These are phyloP conservation scores for Lycodopsis pacificus DNA, from an alignment of 2,797 vertebrate species.

Conservation along the genomic window DNA sequence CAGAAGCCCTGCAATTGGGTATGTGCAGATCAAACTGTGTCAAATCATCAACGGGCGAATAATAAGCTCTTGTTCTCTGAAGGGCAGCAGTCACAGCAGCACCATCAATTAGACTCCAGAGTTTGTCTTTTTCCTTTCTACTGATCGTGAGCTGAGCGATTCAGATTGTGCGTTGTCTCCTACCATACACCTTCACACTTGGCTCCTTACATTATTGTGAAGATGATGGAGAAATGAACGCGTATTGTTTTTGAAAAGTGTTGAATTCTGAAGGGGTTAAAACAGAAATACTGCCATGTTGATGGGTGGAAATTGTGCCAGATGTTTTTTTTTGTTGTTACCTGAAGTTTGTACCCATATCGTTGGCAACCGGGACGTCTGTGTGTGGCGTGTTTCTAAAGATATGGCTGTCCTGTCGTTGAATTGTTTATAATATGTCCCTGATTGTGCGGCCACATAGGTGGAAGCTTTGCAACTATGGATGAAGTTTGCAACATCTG, in stretches of 20 bases:
- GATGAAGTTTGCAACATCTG: conserved; percentile 74
- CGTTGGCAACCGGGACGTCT: conserved; percentile 11
- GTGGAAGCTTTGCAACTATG: conserved; percentile 65
- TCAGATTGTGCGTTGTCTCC: conserved; percentile 62
- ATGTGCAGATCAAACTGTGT: conserved; percentile 82
- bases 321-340: neutral
- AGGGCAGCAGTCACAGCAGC: conserved; percentile 80
- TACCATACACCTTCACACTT: conserved; percentile 54
- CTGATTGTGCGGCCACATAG: conserved; percentile 62
- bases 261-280: conserved; percentile 44
- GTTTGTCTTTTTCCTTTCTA: conserved; percentile 60
- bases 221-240: conserved; percentile 50
- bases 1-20: conserved; percentile 75
- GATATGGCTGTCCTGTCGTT: conserved; percentile 27
- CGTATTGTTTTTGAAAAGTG: conserved; percentile 46
- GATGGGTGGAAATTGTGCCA: conserved; percentile 40
- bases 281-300: conserved; percentile 39
- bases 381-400: conserved; percentile 13
- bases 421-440: conserved; percentile 51
- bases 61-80: conserved; percentile 79
- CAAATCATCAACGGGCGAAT: conserved; percentile 79
- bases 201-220: conserved; percentile 61
- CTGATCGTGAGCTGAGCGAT: conserved; percentile 67
- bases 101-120: conserved; percentile 80
- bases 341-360: conserved; percentile 21